phyloP scores from a whole-genome alignment of 2,797 vertebrate species.

The Microhierax caerulescens region DNA sequence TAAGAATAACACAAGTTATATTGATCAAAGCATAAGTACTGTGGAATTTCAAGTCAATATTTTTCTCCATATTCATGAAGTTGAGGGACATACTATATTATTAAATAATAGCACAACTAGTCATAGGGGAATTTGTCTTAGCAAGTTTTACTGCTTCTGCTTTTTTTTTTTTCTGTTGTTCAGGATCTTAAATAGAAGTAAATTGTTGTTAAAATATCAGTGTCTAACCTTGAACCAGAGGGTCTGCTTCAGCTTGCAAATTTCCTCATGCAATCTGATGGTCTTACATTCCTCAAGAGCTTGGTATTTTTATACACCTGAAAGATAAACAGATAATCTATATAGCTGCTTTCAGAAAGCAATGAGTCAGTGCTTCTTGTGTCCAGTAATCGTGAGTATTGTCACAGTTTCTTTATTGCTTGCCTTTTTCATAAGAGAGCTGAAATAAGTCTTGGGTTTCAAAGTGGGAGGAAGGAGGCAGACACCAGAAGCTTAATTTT shows the following conservation, averaged over 20 bases:
- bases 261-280: not conserved
- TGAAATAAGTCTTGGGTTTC: not conserved
- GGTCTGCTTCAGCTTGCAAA: not conserved
- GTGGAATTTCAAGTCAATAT: not conserved
- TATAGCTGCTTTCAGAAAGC: not conserved
- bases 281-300: not conserved
- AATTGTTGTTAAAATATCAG: not conserved
- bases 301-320: not conserved
- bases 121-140: not conserved
- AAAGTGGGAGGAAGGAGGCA: not conserved
- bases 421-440: not conserved
- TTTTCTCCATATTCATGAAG: not conserved
- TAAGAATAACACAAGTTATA: not conserved
- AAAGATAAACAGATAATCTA: not conserved
- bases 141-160: not conserved
- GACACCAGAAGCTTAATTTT: not conserved
- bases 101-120: not conserved
- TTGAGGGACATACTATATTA: not conserved
- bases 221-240: not conserved
- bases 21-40: not conserved
- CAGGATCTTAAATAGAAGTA: not conserved
- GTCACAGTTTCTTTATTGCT: not conserved
- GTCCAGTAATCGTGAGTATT: not conserved
- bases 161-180: not conserved
- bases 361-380: not conserved